Conservation (phyloP, 1,140 invertebrate genomes). For the Periplaneta americana region DNA sequence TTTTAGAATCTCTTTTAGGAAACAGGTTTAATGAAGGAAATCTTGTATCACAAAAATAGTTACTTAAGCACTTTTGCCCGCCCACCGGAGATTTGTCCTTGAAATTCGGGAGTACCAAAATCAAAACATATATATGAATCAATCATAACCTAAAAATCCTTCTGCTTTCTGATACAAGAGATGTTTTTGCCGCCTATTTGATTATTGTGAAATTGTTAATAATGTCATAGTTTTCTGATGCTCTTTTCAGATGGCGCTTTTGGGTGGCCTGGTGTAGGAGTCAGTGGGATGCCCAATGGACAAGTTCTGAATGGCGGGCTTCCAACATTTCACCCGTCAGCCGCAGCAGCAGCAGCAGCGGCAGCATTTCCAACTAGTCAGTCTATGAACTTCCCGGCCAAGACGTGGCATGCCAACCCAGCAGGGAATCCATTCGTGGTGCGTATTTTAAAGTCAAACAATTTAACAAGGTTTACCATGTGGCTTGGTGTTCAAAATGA, state of each 20-base stretch:
- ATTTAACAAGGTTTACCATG: background rate
- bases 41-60: too few relatives aligned
- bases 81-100: too few relatives aligned
- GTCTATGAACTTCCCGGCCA: constrained; percentile 12
- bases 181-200: too few relatives aligned
- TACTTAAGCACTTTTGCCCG: too few relatives aligned
- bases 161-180: too few relatives aligned
- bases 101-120: too few relatives aligned
- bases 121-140: too few relatives aligned
- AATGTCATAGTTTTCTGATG: background rate
- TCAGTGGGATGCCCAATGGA: constrained; percentile 7
- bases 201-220: too few relatives aligned
- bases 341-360: background rate
- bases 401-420: background rate
- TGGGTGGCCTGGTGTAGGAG: background rate
- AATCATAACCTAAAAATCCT: too few relatives aligned
- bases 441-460: background rate
- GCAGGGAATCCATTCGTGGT: constrained; percentile 12
- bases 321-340: background rate
- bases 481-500: too few relatives aligned
- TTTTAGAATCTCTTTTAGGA: too few relatives aligned
- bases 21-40: too few relatives aligned
- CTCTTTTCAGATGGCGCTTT: background rate
- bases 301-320: background rate
- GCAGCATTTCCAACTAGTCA: constrained; percentile 10